phyloP scores from a whole-genome alignment of 2,888 invertebrate genomes.

The Hedychridium roseum region DNA sequence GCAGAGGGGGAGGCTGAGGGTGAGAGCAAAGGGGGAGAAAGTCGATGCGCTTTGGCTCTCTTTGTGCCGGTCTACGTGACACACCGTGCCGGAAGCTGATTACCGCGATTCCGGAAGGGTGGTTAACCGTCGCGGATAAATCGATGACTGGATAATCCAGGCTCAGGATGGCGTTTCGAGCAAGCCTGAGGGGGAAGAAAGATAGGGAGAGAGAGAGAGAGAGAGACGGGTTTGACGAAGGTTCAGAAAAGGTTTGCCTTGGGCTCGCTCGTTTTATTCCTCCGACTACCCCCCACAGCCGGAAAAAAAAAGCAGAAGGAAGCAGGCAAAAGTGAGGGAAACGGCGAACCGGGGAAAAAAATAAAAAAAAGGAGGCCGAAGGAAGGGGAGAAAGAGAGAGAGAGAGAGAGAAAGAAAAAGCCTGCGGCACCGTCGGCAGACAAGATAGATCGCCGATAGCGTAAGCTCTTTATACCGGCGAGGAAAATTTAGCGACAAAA shows the following conservation, averaged over 20 bases:
- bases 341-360: not conserved
- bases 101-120: conserved; percentile 26
- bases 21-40: too few species aligned
- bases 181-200: not conserved
- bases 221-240: conserved; percentile 7
- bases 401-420: not conserved
- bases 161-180: conserved; percentile 3
- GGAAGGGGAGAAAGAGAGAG: not conserved
- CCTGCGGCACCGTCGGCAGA: not conserved
- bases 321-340: too few species aligned
- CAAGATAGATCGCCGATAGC: conserved; percentile 1
- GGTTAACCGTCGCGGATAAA: conserved; percentile 25
- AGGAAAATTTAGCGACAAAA: conserved; percentile 3
- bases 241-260: conserved; percentile 24
- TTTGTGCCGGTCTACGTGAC: conserved; percentile 10
- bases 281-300: too few species aligned
- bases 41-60: conserved; percentile 18
- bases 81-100: conserved; percentile 17
- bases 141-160: conserved; percentile 19
- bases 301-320: too few species aligned
- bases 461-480: conserved; percentile 1
- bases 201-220: conserved; percentile 3
- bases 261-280: conserved; percentile 26
- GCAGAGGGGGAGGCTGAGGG: too few species aligned
- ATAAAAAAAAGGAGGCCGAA: not conserved